Evolutionary conservation across 2,113 vertebrate species (phyloP).

Genomic region (Oreochromis niloticus): DNA sequence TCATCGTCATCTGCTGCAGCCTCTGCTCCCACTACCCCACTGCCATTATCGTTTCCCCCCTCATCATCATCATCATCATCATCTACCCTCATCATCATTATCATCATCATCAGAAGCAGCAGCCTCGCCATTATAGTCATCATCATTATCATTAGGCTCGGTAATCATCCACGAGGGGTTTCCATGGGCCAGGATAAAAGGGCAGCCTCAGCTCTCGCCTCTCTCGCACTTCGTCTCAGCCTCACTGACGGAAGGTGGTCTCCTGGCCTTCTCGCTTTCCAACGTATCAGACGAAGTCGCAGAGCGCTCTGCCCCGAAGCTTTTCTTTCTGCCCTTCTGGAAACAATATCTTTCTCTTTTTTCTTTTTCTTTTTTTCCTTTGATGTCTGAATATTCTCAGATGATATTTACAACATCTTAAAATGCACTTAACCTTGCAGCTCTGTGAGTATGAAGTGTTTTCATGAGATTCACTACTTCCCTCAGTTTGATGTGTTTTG

Average conservation of each 20-base stretch:
- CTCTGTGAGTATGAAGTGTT: constrained; percentile 10
- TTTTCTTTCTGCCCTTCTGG: not conserved
- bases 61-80: constrained; percentile 64
- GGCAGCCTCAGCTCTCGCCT: constrained; percentile 32
- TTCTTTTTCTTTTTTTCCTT: not conserved
- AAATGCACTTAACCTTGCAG: not conserved
- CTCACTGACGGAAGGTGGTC: not conserved
- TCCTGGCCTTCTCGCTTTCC: not conserved
- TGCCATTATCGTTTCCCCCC: constrained; percentile 60
- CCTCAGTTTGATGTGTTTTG: not conserved
- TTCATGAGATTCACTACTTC: not conserved
- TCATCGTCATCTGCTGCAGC: constrained; percentile 48
- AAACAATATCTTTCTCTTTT: not conserved
- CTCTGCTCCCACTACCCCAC: constrained; percentile 50
- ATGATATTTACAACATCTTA: not conserved
- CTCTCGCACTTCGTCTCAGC: constrained; percentile 44
- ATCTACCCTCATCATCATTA: constrained; percentile 49
- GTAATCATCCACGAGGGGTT: constrained; percentile 76
- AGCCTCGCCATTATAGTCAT: constrained; percentile 74
- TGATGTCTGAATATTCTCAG: not conserved
- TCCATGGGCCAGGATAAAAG: constrained; percentile 68
- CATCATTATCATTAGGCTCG: constrained; percentile 78
- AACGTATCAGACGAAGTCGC: not conserved
- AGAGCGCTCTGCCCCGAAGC: not conserved
- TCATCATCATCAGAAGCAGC: constrained; percentile 69